Percentiles rank a stretch among this genome's conserved stretches.
phyloP scores from a whole-genome alignment of 1,140 invertebrate genomes.

The Stegodyphus dumicola region DNA sequence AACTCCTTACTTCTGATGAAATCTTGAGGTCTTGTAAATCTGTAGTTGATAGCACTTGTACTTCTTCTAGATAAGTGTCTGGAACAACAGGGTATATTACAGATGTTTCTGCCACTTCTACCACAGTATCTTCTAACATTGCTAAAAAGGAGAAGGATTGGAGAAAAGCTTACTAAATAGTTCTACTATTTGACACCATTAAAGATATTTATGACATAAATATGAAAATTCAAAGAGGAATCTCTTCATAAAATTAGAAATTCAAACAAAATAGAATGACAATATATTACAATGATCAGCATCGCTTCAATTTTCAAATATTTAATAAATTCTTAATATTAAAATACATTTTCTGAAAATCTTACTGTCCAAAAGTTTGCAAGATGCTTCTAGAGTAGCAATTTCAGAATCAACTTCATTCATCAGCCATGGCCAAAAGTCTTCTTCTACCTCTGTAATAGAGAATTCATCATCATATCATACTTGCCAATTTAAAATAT shows the following conservation, averaged over 20 bases:
- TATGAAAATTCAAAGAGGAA: no score
- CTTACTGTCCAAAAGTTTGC: constrained; percentile 80
- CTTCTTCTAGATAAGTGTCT: neutral
- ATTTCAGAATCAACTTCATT: constrained; percentile 83
- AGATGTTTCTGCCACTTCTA: constrained; percentile 41
- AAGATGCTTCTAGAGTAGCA: constrained; percentile 80
- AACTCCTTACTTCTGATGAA: no score
- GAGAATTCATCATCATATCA: constrained; percentile 5
- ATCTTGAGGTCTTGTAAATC: neutral
- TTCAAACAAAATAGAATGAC: no score
- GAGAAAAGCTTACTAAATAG: no score
- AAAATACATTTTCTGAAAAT: neutral
- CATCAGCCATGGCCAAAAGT: constrained; percentile 89
- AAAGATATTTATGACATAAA: no score
- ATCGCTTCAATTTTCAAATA: neutral
- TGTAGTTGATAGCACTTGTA: neutral
- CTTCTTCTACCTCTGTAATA: constrained; percentile 75
- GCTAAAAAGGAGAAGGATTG: neutral
- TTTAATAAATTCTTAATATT: neutral
- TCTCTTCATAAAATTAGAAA: no score
- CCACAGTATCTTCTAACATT: constrained; percentile 36
- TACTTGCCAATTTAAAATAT: no score
- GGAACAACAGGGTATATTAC: constrained; percentile 26
- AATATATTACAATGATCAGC: no score
- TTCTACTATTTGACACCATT: no score